These are phyloP conservation scores for Scaptomyza parva DNA, from an alignment of 2,888 invertebrate genomes.

Conservation along the genomic window DNA sequence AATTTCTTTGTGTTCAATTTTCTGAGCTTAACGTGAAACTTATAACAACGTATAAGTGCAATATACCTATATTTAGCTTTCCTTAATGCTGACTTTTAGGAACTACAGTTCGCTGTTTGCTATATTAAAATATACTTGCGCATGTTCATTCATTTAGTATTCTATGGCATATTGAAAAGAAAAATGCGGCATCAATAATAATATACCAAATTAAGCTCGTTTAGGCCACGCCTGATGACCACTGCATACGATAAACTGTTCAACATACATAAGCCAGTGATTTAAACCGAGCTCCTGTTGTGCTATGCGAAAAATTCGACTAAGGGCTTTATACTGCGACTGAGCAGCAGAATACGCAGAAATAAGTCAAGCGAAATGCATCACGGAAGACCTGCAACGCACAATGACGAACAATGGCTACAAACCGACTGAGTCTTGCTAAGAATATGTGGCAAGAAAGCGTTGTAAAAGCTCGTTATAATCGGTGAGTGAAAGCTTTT, in stretches of 20 bases:
- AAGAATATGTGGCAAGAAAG: conserved; percentile 11
- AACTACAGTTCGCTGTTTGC: neutral
- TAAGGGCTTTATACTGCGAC: neutral
- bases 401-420: neutral
- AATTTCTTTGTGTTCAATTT: too few relatives aligned
- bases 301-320: neutral
- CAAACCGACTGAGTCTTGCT: conserved; percentile 10
- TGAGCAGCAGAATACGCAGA: neutral
- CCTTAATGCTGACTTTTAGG: neutral
- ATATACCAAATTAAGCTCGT: neutral
- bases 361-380: neutral
- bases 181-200: neutral
- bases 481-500: conserved; percentile 46
- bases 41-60: too few relatives aligned
- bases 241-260: neutral
- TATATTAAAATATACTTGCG: too few relatives aligned
- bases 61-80: neutral
- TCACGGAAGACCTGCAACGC: too few relatives aligned
- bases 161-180: neutral
- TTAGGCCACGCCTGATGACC: neutral
- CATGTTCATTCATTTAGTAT: neutral
- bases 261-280: too few relatives aligned
- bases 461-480: conserved; percentile 37
- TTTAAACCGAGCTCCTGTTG: neutral
- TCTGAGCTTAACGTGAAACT: neutral